Evolutionary conservation across 2,113 vertebrate species (phyloP), one percentile per base, ranked within the genome.

Genomic region (Centropus bengalensis): DNA sequence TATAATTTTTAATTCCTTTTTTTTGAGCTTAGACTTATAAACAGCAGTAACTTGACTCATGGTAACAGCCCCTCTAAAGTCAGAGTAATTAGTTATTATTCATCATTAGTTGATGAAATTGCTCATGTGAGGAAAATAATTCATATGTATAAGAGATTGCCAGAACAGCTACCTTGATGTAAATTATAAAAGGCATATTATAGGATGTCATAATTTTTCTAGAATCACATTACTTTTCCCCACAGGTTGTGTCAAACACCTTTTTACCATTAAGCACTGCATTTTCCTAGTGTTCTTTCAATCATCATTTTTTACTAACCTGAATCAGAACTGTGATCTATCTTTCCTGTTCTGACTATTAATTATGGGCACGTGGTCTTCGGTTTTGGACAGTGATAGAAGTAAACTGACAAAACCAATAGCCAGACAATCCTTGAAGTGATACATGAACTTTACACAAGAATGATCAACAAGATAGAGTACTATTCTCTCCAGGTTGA

Each of bases 371-470:
- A 77, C 67, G n/a, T 27, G 54, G 62, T 85, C 84, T 93, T 82
- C 68, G 67, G 60, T 81, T 88, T 74, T 75, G 4, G 26, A 92
- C 0, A 2, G 80, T 83, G 88, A 95, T 78, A 54, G 86, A 96
- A 86, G 82, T 26, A 70, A 91, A 88, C 33, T 93, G 95, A 93
- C 88, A 96, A 56, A 95, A 69, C 68, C 83, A 92, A 94, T 68
- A 94, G 80, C 55, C 77, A 95, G 92, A 86, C 86, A 88, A 83
- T 86, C 91, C 92, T 91, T 86, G 82, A 93, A 78, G 73, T 92
- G 96, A 96, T 92, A 86, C 63, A 92, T 15, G 77, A 92, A 80
- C 93, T 95, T 93, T 93, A 96, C 76, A 94, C 88, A 83, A 83
- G 82, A 85, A 92, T 78, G 90, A 95, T 91, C 82, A 94, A 91